phyloP scores from a whole-genome alignment of 2,113 vertebrate species.

The Notiomystis cincta region DNA sequence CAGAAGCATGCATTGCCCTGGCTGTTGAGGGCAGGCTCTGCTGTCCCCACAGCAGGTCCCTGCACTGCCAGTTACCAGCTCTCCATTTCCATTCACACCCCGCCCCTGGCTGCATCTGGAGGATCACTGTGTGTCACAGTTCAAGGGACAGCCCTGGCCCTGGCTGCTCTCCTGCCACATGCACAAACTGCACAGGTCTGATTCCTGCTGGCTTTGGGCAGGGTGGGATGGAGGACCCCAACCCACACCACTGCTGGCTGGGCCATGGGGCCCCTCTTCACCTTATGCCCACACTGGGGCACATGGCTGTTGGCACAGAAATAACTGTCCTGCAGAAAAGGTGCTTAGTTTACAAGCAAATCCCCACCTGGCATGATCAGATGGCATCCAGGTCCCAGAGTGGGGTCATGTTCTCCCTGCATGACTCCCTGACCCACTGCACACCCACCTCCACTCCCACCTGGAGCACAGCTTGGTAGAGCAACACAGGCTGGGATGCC shows the following conservation, averaged over 20 bases:
- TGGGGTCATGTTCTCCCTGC: background rate
- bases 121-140: background rate
- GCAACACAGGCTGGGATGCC: background rate
- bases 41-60: background rate
- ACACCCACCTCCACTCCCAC: background rate
- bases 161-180: background rate
- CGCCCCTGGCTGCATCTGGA: background rate
- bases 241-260: background rate
- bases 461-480: background rate
- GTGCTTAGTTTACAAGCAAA: background rate
- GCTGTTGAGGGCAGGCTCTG: background rate
- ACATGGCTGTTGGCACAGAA: background rate
- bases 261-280: background rate
- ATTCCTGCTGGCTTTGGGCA: background rate
- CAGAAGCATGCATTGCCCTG: accelerated
- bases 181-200: background rate
- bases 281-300: background rate
- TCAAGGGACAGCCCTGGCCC: background rate
- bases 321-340: background rate
- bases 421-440: background rate
- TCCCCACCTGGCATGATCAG: background rate
- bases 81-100: background rate
- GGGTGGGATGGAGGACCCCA: background rate
- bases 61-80: background rate
- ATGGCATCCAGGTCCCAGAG: background rate